Evolutionary conservation across 2,113 vertebrate genomes (phyloP).

Genomic region (Trochalopteron elliotii): DNA sequence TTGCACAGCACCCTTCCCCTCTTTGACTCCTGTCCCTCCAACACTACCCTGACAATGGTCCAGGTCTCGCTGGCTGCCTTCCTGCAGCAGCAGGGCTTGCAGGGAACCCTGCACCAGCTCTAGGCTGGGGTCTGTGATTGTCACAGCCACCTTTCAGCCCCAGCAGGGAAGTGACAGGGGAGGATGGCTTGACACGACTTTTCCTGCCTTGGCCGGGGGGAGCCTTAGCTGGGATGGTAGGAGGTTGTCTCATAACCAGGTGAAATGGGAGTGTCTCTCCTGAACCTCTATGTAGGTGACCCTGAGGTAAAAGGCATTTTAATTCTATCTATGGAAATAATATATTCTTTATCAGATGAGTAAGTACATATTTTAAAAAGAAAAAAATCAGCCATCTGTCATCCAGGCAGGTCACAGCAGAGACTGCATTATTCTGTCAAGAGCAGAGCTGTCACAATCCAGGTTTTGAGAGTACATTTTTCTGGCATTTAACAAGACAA

Average conservation of each 20-base stretch:
- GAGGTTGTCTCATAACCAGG: not conserved
- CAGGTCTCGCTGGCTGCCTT: not conserved
- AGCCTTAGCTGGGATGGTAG: not conserved
- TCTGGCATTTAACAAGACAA: constrained; percentile 54
- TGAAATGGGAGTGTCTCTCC: not conserved
- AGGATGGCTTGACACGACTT: not conserved
- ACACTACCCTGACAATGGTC: accelerated
- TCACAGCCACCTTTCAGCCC: not conserved
- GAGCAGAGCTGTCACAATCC: constrained; percentile 32
- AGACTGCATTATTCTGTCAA: constrained; percentile 56
- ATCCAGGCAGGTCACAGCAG: not conserved
- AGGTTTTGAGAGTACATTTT: not conserved
- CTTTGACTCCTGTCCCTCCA: not conserved
- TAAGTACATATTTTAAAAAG: constrained; percentile 38
- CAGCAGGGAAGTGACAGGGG: not conserved
- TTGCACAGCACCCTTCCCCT: not conserved
- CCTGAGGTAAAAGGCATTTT: not conserved
- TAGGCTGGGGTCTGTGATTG: not conserved
- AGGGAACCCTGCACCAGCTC: not conserved
- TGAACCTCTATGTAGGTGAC: not conserved
- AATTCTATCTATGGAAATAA: not conserved
- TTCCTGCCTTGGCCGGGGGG: accelerated
- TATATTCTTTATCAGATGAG: not conserved
- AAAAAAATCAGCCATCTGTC: constrained; percentile 6
- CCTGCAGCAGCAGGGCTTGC: not conserved